Percentiles rank a stretch among this genome's conserved stretches.
These are phyloP conservation scores for Syngnathus acus DNA, from an alignment of 2,797 vertebrate species.

Conservation along the genomic window DNA sequence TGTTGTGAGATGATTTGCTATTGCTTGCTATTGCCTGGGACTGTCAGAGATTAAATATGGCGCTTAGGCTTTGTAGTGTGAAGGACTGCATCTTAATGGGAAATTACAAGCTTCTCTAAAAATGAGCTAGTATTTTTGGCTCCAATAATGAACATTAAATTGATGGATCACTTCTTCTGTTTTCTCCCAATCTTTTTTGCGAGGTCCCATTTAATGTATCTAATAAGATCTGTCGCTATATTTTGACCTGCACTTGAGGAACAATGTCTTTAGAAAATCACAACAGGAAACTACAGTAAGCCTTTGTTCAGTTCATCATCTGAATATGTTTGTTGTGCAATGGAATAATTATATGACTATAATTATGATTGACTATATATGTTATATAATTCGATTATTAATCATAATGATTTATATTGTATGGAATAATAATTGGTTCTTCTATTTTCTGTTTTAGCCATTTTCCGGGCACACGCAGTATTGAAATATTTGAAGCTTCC, in stretches of 20 bases:
- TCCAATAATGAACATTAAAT: neutral
- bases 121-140: no score
- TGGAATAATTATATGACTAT: no score
- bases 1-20: neutral
- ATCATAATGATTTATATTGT: conserved; percentile 23
- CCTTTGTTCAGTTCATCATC: neutral
- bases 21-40: neutral
- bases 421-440: neutral
- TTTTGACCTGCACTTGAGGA: neutral
- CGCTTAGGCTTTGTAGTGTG: neutral
- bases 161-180: neutral
- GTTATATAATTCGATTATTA: conserved; percentile 12
- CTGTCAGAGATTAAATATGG: neutral
- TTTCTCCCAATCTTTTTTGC: neutral
- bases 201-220: neutral
- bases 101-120: neutral
- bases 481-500: neutral
- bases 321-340: neutral
- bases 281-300: neutral
- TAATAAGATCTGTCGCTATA: neutral
- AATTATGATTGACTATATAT: no score
- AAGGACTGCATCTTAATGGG: neutral
- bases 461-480: conserved; percentile 1
- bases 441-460: conserved; percentile 14
- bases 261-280: neutral